phyloP scores from a whole-genome alignment of 1,140 invertebrate genomes.

The Drosophila littoralis region DNA sequence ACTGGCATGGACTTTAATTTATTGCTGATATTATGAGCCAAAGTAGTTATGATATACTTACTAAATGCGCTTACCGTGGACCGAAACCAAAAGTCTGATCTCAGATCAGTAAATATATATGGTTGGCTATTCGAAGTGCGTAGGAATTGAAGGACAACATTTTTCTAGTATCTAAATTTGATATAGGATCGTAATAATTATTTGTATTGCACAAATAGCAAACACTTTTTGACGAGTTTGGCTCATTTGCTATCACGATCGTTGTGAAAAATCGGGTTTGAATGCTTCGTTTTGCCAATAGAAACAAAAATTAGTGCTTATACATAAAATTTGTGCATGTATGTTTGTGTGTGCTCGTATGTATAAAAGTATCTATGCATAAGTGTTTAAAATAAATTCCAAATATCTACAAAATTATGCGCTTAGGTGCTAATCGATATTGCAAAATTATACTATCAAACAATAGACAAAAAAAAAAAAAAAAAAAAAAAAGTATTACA shows the following conservation, averaged over 20 bases:
- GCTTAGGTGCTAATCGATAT: constrained; percentile 17
- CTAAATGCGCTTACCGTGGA: constrained; percentile 11
- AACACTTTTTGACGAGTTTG: background rate
- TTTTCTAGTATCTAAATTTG: constrained; percentile 7
- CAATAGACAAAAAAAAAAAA: constrained; percentile 1
- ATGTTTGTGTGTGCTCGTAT: background rate
- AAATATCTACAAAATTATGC: constrained; percentile 36
- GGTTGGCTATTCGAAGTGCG: constrained; percentile 15
- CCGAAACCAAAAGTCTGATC: background rate
- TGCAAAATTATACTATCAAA: constrained; percentile 20
- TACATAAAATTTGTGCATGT: constrained; percentile 14
- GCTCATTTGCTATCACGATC: constrained; percentile 19
- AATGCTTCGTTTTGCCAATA: constrained; percentile 16
- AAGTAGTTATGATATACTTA: background rate
- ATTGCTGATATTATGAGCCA: constrained; percentile 11
- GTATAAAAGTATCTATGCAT: constrained; percentile 5
- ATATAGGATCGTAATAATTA: background rate
- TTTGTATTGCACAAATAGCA: constrained; percentile 24
- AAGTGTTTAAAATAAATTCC: constrained; percentile 23
- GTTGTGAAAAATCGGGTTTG: constrained; percentile 31
- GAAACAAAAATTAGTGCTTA: constrained; percentile 2
- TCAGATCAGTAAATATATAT: background rate
- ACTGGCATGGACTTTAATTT: constrained; percentile 22
- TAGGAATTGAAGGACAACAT: background rate
- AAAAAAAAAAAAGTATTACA: constrained; percentile 18